phyloP scores from a whole-genome alignment of 2,797 vertebrate species.

The Premnoplex brunnescens region DNA sequence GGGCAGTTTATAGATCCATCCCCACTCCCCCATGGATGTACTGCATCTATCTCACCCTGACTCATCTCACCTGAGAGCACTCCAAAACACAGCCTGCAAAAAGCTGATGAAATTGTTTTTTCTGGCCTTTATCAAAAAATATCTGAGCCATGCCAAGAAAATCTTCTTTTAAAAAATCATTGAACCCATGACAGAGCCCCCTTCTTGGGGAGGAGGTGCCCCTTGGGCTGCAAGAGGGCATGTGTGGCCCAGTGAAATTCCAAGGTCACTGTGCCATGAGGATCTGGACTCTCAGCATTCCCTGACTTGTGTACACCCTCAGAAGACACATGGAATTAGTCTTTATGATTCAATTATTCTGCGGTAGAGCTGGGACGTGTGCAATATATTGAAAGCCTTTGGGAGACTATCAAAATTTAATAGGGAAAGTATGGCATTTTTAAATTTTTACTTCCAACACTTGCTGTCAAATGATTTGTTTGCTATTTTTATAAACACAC shows the following conservation, averaged over 20 bases:
- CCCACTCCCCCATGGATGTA: neutral
- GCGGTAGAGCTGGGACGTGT: constrained; percentile 56
- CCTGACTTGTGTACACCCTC: accelerated
- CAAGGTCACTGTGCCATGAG: neutral
- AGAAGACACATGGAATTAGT: constrained; percentile 13
- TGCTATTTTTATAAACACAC: constrained; percentile 46
- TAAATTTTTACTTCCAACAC: constrained; percentile 23
- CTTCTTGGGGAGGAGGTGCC: neutral
- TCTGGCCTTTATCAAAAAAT: neutral
- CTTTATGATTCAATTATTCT: constrained; percentile 57
- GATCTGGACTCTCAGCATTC: neutral
- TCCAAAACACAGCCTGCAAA: neutral
- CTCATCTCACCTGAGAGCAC: neutral
- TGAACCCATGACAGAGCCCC: neutral
- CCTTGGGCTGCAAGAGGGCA: neutral
- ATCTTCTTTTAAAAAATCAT: neutral
- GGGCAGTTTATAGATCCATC: neutral
- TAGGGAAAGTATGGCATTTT: constrained; percentile 52
- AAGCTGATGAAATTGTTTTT: neutral
- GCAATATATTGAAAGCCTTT: constrained; percentile 56
- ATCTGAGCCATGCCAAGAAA: accelerated
- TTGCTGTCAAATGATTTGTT: constrained; percentile 59
- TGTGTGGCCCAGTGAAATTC: neutral
- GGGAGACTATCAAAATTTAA: constrained; percentile 67
- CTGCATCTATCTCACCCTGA: accelerated